phyloP scores from a whole-genome alignment of 2,113 vertebrate species.

The Dasypus novemcinctus region DNA sequence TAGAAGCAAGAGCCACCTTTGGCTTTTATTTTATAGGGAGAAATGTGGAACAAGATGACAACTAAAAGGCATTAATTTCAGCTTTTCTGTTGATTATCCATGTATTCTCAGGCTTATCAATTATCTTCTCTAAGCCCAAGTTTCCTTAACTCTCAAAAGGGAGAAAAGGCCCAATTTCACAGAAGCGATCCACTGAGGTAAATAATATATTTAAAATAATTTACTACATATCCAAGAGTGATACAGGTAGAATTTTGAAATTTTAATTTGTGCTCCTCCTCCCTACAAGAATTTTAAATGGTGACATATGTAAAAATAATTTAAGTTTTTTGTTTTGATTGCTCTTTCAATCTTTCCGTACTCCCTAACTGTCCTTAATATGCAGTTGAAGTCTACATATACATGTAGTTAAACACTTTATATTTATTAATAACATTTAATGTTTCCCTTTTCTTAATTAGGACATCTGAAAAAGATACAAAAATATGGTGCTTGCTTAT shows the following conservation, averaged over 20 bases:
- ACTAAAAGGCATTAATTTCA: neutral
- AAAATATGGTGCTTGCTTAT: constrained; percentile 27
- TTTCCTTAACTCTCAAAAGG: neutral
- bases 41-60: neutral
- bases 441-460: constrained; percentile 19
- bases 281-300: neutral
- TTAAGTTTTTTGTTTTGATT: neutral
- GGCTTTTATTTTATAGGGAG: neutral
- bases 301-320: neutral
- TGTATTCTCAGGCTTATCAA: neutral
- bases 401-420: neutral
- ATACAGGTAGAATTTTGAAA: neutral
- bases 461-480: constrained; percentile 28
- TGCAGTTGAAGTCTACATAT: neutral
- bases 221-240: neutral
- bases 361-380: neutral
- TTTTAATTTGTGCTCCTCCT: neutral
- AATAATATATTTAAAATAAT: neutral
- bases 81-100: neutral
- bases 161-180: neutral
- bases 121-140: neutral
- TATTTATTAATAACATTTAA: constrained; percentile 9
- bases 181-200: neutral
- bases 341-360: neutral
- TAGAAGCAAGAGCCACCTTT: neutral